Conservation (phyloP, 1,140 invertebrate species). For the Drosophila ohnishii region DNA sequence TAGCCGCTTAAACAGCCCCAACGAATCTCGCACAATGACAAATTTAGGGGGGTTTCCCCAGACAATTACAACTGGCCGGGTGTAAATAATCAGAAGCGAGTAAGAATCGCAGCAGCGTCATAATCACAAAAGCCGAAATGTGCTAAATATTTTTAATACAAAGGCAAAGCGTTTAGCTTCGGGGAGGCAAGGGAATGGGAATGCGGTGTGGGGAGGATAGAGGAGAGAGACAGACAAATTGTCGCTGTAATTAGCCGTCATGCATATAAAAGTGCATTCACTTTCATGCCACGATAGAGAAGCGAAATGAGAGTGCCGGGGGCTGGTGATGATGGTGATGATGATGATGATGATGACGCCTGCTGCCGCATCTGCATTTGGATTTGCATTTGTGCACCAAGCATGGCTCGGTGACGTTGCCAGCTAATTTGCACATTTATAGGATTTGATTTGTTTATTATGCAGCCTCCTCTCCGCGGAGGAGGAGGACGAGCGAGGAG, state of each 20-base stretch:
- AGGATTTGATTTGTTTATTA: slow-evolving; percentile 79
- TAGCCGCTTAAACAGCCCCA: slow-evolving; percentile 3
- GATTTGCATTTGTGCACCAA: slow-evolving; percentile 39
- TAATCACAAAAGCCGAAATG: slow-evolving; percentile 60
- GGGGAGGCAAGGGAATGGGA: slow-evolving; percentile 35
- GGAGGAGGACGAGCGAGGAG: background rate
- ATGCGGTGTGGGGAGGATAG: slow-evolving; percentile 12
- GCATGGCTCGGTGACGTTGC: slow-evolving; percentile 65
- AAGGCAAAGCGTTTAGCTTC: slow-evolving; percentile 65
- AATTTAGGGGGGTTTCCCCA: slow-evolving; percentile 42
- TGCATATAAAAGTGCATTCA: slow-evolving; percentile 80
- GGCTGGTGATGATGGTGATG: background rate
- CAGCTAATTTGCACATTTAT: slow-evolving; percentile 76
- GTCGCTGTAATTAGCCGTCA: slow-evolving; percentile 76
- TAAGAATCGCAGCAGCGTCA: slow-evolving; percentile 47
- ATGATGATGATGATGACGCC: slow-evolving; percentile 50
- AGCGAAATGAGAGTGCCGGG: slow-evolving; percentile 30
- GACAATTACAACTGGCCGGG: slow-evolving; percentile 30
- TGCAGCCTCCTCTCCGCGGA: slow-evolving; percentile 39
- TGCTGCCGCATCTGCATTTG: slow-evolving; percentile 26
- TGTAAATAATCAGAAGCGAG: slow-evolving; percentile 17
- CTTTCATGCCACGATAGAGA: slow-evolving; percentile 71
- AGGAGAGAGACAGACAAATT: slow-evolving; percentile 67
- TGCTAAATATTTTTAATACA: slow-evolving; percentile 64
- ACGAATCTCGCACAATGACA: slow-evolving; percentile 36